These are phyloP conservation scores for Stictonetta naevosa DNA, from an alignment of 2,113 vertebrate species.

Conservation along the genomic window DNA sequence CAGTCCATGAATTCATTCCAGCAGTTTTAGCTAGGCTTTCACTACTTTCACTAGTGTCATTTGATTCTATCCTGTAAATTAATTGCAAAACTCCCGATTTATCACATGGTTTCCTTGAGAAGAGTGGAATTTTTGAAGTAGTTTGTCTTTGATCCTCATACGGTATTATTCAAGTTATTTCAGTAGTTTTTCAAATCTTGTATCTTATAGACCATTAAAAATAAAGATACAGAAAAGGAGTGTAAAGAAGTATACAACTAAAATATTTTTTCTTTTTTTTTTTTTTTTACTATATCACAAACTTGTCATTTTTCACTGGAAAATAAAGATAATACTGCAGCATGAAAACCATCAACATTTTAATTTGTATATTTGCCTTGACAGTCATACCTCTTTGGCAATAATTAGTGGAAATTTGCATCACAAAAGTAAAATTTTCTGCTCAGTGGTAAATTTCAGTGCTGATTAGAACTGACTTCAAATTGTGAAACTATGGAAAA, in stretches of 20 bases:
- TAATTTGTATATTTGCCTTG: neutral
- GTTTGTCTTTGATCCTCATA: neutral
- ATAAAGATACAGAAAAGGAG: neutral
- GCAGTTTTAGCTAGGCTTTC: neutral
- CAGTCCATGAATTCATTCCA: neutral
- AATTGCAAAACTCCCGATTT: neutral
- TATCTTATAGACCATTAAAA: neutral
- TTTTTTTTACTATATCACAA: neutral
- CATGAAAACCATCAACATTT: neutral
- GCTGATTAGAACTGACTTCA: neutral
- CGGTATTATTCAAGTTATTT: neutral
- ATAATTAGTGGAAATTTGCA: neutral
- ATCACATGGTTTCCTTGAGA: neutral
- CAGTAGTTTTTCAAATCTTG: neutral
- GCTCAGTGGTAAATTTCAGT: neutral
- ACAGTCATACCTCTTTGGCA: neutral
- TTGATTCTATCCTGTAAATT: neutral
- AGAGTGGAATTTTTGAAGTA: neutral
- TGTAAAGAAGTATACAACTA: neutral
- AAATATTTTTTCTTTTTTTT: neutral
- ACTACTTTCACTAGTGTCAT: neutral
- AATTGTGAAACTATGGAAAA: neutral
- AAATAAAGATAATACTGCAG: conserved; percentile 41
- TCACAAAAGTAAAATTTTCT: neutral
- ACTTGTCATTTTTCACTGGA: conserved; percentile 26